A percentile compares a stretch with the other conserved stretches of the same genome.
phyloP scores from a whole-genome alignment of 2,797 vertebrate genomes.

The Naso thynnoides region DNA sequence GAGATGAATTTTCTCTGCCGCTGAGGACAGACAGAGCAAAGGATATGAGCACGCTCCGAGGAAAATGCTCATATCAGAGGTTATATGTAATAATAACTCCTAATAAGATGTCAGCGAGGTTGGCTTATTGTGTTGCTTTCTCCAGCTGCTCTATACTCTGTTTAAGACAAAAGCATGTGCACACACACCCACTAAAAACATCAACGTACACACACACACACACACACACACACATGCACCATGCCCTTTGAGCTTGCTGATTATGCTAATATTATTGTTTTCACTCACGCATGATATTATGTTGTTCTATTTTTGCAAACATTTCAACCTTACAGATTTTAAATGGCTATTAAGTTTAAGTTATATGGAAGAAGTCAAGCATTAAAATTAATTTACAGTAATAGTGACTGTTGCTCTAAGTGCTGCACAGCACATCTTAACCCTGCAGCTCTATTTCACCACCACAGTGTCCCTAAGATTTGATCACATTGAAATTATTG shows the following conservation, averaged over 20 bases:
- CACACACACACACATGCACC: conserved; percentile 16
- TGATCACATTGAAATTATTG: conserved; percentile 22
- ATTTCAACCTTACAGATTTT: conserved; percentile 58
- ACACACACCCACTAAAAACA: neutral
- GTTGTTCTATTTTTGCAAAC: conserved; percentile 58
- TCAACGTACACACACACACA: neutral
- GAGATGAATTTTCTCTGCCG: conserved; percentile 61
- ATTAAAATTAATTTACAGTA: conserved; percentile 65
- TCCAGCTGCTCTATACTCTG: conserved; percentile 22
- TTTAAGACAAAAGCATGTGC: conserved; percentile 9
- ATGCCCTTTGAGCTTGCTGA: conserved; percentile 65
- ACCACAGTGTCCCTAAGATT: conserved; percentile 18
- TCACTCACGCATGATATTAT: conserved; percentile 74
- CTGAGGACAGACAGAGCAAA: conserved; percentile 37
- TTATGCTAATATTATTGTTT: conserved; percentile 64
- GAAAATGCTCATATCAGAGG: conserved; percentile 47
- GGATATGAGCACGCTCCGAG: conserved; percentile 35
- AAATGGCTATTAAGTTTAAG: conserved; percentile 61
- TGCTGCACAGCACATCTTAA: conserved; percentile 1
- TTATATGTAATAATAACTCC: conserved; percentile 56
- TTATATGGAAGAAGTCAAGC: conserved; percentile 77
- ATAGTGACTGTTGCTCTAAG: conserved; percentile 11
- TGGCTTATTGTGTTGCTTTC: conserved; percentile 32
- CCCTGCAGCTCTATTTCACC: conserved; percentile 31
- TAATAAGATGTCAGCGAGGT: conserved; percentile 64